Conservation (phyloP, 2,797 vertebrate species). For the Dendrocincla fuliginosa region DNA sequence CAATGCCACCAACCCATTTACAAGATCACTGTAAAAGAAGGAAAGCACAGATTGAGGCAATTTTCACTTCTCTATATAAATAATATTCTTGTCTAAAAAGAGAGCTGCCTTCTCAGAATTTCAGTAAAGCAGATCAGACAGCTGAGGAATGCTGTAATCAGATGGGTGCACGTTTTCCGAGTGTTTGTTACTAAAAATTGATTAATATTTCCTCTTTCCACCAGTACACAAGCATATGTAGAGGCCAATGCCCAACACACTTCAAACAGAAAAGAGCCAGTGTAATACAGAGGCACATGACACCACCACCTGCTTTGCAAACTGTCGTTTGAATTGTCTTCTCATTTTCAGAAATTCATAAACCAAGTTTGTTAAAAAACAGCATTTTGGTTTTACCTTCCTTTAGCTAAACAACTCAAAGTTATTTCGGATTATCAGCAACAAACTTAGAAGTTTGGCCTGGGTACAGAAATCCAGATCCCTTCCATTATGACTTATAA, state of each 20-base stretch:
- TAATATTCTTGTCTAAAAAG: neutral
- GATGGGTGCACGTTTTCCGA: neutral
- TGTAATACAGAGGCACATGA: neutral
- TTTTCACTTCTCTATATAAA: neutral
- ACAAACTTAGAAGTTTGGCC: neutral
- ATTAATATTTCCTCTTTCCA: neutral
- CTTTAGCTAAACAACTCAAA: neutral
- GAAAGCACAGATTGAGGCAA: neutral
- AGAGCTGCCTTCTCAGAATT: neutral
- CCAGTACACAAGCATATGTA: neutral
- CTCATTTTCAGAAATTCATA: conserved; percentile 45
- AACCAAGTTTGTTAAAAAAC: conserved; percentile 13
- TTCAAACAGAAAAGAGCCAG: neutral
- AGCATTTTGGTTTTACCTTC: neutral
- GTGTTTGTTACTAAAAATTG: neutral
- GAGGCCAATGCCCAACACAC: neutral
- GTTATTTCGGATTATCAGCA: neutral
- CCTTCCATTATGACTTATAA: neutral
- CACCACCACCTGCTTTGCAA: neutral
- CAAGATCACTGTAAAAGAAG: conserved; percentile 87
- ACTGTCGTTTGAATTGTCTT: neutral
- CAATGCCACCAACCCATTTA: conserved; percentile 93
- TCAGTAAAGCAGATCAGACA: neutral
- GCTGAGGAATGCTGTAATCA: neutral
- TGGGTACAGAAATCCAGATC: neutral